Conservation (phyloP, 2,113 vertebrate species). For the Theristicus caerulescens region DNA sequence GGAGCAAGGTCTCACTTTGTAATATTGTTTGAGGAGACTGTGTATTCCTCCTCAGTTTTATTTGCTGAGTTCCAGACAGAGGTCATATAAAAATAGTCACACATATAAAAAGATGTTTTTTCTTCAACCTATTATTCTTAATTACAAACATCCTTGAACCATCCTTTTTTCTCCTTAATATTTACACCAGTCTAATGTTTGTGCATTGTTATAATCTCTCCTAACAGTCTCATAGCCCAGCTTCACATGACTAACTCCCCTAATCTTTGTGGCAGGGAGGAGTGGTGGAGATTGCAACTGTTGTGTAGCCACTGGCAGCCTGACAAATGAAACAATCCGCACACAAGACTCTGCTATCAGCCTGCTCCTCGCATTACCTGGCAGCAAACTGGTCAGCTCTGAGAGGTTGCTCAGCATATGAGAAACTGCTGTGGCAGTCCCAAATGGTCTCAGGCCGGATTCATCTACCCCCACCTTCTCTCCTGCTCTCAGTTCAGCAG, state of each 20-base stretch:
- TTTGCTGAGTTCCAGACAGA: background rate
- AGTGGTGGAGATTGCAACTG: background rate
- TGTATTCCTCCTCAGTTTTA: background rate
- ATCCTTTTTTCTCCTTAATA: background rate
- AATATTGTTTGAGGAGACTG: background rate
- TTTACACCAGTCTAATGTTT: background rate
- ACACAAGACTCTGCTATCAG: background rate
- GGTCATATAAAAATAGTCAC: slow-evolving; percentile 13
- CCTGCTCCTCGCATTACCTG: background rate
- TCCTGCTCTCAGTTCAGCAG: background rate
- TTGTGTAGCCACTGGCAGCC: slow-evolving; percentile 22
- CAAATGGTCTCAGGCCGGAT: background rate
- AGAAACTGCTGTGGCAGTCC: background rate
- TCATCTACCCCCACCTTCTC: background rate
- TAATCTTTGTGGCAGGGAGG: slow-evolving; percentile 29
- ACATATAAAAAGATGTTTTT: background rate
- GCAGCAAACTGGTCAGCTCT: background rate
- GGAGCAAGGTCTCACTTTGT: background rate
- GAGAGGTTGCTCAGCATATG: rapidly evolving
- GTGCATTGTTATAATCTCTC: background rate
- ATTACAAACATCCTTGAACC: background rate
- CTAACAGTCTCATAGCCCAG: background rate
- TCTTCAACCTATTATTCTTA: background rate
- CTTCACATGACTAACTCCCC: background rate
- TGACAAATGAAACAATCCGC: slow-evolving; percentile 5